A percentile compares a stretch with the other conserved stretches of the same genome.
These are phyloP conservation scores for Amblyopsis hoosieri DNA, from an alignment of 2,797 vertebrate genomes.

Conservation along the genomic window DNA sequence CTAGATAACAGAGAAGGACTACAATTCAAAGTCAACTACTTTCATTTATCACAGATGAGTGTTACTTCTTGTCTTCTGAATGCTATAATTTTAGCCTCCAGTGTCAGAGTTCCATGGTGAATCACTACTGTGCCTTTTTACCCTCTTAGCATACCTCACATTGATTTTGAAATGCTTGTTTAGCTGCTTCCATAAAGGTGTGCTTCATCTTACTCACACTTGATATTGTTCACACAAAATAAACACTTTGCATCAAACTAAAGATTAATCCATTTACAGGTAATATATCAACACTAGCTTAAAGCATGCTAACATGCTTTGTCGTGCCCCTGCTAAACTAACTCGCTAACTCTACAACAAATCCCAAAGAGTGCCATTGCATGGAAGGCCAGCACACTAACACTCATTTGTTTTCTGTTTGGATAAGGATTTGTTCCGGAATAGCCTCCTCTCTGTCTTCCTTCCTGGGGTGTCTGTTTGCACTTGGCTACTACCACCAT, in stretches of 20 bases:
- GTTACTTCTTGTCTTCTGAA: background rate
- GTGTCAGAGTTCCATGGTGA: constrained; percentile 3
- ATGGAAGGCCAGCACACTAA: constrained; percentile 49
- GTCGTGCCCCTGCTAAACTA: constrained; percentile 19
- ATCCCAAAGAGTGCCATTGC: constrained; percentile 38
- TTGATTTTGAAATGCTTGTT: no score
- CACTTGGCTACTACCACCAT: constrained; percentile 48
- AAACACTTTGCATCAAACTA: no score
- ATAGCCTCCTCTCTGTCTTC: constrained; percentile 52
- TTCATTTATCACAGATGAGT: constrained; percentile 16
- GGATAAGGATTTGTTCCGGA: constrained; percentile 62
- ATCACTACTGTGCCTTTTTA: background rate
- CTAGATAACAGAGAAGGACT: constrained; percentile 18
- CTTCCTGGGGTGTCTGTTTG: constrained; percentile 68
- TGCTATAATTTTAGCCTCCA: constrained; percentile 2
- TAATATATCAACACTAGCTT: constrained; percentile 1
- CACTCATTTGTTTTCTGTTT: constrained; percentile 55
- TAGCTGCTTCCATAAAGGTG: no score
- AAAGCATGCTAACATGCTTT: constrained; percentile 7
- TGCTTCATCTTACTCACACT: no score
- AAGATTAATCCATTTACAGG: no score
- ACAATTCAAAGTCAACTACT: constrained; percentile 12
- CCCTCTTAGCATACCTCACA: no score
- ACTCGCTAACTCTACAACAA: constrained; percentile 47
- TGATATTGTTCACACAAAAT: no score